Conservation (phyloP, 1,140 invertebrate species). For the Pinna nobilis region DNA sequence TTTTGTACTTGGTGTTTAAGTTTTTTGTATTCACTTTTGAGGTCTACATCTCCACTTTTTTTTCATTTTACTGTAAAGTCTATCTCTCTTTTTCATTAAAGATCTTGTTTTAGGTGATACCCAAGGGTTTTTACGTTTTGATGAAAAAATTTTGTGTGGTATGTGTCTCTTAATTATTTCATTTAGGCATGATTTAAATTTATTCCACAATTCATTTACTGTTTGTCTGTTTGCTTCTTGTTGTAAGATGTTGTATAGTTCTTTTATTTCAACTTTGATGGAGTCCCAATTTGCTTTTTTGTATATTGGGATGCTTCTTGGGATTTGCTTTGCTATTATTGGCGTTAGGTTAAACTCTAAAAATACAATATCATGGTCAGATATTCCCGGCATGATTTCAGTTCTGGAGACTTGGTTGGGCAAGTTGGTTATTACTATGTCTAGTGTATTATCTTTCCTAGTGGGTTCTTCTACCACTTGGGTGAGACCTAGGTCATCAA, state of each 20-base stretch:
- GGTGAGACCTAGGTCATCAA: slow-evolving; percentile 21
- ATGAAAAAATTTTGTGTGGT: slow-evolving; percentile 16
- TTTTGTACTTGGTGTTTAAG: not conserved
- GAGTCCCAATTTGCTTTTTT: not conserved
- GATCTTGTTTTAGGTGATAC: slow-evolving; percentile 14
- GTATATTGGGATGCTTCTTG: not conserved
- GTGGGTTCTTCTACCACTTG: slow-evolving; percentile 37
- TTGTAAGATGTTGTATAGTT: not conserved
- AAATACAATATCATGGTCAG: not conserved
- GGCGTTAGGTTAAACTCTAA: not conserved
- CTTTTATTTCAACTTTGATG: not conserved
- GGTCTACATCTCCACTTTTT: slow-evolving; percentile 11
- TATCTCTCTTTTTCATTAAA: slow-evolving; percentile 27
- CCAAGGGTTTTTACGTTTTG: slow-evolving; percentile 10
- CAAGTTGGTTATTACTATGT: slow-evolving; percentile 13
- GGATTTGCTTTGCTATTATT: not conserved
- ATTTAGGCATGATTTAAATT: not conserved
- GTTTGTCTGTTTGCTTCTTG: not conserved
- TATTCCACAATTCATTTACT: not conserved
- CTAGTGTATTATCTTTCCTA: slow-evolving; percentile 26
- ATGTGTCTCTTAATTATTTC: slow-evolving; percentile 10
- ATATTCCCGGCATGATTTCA: not conserved
- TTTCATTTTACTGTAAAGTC: slow-evolving; percentile 20
- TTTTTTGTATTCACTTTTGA: slow-evolving; percentile 7
- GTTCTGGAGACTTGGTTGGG: not conserved